A percentile compares a stretch with the other conserved stretches of the same genome.
Conservation (phyloP, 2,797 vertebrate species). For the Neosilurus hyrtlii region DNA sequence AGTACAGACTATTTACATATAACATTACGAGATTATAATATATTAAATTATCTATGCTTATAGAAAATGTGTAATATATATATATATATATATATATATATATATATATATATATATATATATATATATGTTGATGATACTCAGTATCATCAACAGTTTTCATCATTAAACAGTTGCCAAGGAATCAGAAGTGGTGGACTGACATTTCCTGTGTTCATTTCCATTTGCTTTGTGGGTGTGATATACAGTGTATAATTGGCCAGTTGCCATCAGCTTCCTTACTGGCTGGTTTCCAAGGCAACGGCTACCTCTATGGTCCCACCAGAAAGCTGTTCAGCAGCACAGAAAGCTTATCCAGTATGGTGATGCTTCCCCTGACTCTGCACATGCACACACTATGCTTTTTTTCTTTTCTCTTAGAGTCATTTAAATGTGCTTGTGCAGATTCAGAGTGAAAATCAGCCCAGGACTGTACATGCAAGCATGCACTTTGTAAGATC, state of each 20-base stretch:
- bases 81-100: too few relatives aligned
- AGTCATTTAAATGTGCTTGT: conserved; percentile 6
- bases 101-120: not conserved
- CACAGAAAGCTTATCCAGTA: conserved; percentile 35
- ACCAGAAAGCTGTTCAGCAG: conserved; percentile 34
- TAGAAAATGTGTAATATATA: too few relatives aligned
- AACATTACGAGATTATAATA: too few relatives aligned
- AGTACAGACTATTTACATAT: too few relatives aligned
- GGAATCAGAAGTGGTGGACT: not conserved
- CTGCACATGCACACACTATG: conserved; percentile 15
- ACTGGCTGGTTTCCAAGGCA: conserved; percentile 50
- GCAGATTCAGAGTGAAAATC: conserved; percentile 32
- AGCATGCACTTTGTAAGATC: conserved; percentile 31
- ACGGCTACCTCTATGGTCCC: conserved; percentile 29
- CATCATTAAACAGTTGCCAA: not conserved
- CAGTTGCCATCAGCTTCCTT: conserved; percentile 23
- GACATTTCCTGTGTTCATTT: conserved; percentile 15
- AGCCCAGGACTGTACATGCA: conserved; percentile 13
- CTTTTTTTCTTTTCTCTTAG: conserved; percentile 22
- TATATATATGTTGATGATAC: too few relatives aligned
- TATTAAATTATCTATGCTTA: too few relatives aligned
- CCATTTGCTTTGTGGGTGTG: conserved; percentile 10
- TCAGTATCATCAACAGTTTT: not conserved
- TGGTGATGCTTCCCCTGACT: conserved; percentile 4
- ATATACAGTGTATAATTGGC: conserved; percentile 40